Evolutionary conservation across 2,113 vertebrate genomes (phyloP), one percentile per base, ranked within the genome.

Genomic region (Mungos mungo): DNA sequence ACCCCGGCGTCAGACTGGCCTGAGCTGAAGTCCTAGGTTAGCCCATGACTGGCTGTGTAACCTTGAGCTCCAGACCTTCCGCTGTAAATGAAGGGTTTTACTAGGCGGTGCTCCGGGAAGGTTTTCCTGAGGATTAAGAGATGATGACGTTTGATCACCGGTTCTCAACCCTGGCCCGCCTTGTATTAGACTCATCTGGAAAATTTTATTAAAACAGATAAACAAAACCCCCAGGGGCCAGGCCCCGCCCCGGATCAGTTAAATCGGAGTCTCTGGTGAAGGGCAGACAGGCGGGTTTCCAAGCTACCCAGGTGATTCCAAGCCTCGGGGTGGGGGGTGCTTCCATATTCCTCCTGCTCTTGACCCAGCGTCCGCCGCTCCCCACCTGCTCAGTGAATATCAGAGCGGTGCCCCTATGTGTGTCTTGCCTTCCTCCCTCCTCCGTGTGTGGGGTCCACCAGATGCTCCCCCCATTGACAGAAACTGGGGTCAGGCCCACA

Each of bases 141-240:
- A 54, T 41, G 52, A 52, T 52, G 15, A 4, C 52, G 52, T 52
- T 15, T 54, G 38, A 3, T 88, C 66, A 33, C 19, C 81, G 45
- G 41, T 57, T 92, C 41, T 92, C 54, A 81, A 47, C 21, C 31
- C 71, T 47, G n/a, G 33, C 60, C 60, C 66, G 41, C 25, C 57
- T 3, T 8, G 21, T 38, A 33, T 38, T 60, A 57, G 76, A 92
- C 89, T 90, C 60, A 87, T 18, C 29, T 83, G 52, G 66, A 95
- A 47, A 88, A 38, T 15, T 88, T 84, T 50, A 81, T 54, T 63
- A 92, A 96, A 89, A 87, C 68, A 85, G 93, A 93, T 5, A 84
- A 90, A 79, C 16, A 52, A 74, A 85, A 33, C 6, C 38, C 33
- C 14, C 65, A 23, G 0, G 45, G 33, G 38, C 65, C 57, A 91